Conservation (phyloP, 2,888 invertebrate genomes). For the Nemurella pictetii region DNA sequence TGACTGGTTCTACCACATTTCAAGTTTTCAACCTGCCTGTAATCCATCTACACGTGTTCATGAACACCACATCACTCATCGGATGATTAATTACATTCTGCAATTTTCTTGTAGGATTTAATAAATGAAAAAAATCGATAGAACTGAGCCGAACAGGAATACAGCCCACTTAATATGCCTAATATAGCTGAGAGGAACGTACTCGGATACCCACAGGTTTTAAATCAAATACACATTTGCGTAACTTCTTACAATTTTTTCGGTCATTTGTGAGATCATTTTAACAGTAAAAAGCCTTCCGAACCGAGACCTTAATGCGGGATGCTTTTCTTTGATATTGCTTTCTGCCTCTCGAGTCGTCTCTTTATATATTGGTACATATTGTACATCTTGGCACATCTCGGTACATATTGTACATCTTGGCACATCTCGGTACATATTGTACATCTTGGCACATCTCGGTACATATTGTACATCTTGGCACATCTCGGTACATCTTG, state of each 20-base stretch:
- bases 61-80: background rate
- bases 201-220: background rate
- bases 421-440: too few relatives aligned
- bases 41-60: background rate
- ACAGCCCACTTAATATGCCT: background rate
- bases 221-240: background rate
- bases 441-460: too few relatives aligned
- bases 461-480: too few relatives aligned
- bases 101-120: background rate
- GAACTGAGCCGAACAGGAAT: background rate
- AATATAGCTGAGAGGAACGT: background rate
- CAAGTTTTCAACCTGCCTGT: background rate
- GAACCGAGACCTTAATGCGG: too few relatives aligned
- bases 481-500: too few relatives aligned
- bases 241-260: background rate
- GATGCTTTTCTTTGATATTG: too few relatives aligned
- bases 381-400: too few relatives aligned
- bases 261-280: background rate
- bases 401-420: too few relatives aligned
- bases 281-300: background rate
- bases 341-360: too few relatives aligned
- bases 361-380: too few relatives aligned
- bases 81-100: background rate
- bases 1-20: background rate
- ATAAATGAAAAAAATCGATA: background rate